Evolutionary conservation across 2,888 invertebrate genomes (phyloP).

Genomic region (Acrobasis consociella): DNA sequence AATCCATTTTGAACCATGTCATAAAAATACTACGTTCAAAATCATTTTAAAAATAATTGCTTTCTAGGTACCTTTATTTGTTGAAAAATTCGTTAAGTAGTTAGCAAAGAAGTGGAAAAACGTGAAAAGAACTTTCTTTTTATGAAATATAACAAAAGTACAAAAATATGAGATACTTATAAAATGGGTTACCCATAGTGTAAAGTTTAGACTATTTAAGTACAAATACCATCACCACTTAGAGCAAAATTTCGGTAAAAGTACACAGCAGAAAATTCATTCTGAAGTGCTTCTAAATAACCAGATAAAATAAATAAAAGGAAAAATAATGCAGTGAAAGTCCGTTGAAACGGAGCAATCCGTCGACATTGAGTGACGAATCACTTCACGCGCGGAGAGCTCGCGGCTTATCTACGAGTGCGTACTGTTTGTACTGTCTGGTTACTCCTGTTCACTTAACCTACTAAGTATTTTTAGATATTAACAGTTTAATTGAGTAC

Average conservation of each 20-base stretch:
- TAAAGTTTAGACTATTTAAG: too few relatives aligned
- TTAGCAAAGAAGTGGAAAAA: too few relatives aligned
- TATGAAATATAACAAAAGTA: too few relatives aligned
- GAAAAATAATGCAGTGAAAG: constrained; percentile 33
- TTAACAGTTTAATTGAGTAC: not conserved
- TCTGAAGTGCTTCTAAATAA: not conserved
- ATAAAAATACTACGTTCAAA: too few relatives aligned
- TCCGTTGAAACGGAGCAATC: constrained; percentile 35
- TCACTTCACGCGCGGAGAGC: constrained; percentile 35
- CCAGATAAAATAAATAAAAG: constrained; percentile 30
- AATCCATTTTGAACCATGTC: not conserved
- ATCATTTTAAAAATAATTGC: too few relatives aligned
- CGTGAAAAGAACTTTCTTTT: too few relatives aligned
- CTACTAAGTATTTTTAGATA: not conserved
- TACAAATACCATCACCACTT: too few relatives aligned
- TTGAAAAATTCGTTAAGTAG: too few relatives aligned
- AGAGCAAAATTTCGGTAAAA: too few relatives aligned
- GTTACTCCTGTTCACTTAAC: not conserved
- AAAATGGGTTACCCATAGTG: too few relatives aligned
- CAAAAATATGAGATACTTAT: too few relatives aligned
- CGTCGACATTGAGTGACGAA: constrained; percentile 41
- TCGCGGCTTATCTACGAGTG: constrained; percentile 36
- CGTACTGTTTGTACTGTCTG: constrained; percentile 20
- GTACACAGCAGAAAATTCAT: not conserved
- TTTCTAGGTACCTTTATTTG: too few relatives aligned